Base-by-base conservation (phyloP, 2,113 vertebrate species). In the Apeltes quadracus region DNA sequence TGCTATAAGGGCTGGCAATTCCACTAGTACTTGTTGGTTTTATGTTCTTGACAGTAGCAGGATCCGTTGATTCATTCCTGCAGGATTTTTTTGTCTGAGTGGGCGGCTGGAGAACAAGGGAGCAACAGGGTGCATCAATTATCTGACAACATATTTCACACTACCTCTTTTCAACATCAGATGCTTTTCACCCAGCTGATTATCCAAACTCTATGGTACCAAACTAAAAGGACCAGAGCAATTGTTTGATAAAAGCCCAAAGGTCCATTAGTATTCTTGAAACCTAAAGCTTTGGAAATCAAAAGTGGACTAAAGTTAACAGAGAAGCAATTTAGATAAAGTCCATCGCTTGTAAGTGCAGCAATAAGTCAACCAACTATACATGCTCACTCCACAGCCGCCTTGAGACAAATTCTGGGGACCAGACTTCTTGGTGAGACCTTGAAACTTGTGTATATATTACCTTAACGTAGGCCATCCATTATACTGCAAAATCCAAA, bases 41-140 rank as follows among this genome's bases (percentile, higher is more conserved):
- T 84, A 54, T 80, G 69, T 72, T 82, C 78, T 58, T 78, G 85
- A 89, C 79, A 69, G 83, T 67, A 61, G 72, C 53, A 25, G 61
- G 63, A 74, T 68, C 78, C 58, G 56, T 76, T 83, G 64, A 86
- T 84, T 89, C 79, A 79, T 84, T 85, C 83, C 88, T 75, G 79
- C 72, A 9, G 72, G 84, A 83, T 82, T 73, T 85, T 89, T 87
- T 61, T 69, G 61, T 81, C 75, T 10, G 84, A 84, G 89, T 86
- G 80, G 84, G 89, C 62, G 75, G 72, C 78, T 23, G 57, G 75
- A 78, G 84, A 84, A 88, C 62, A 81, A 88, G 58, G 67, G 70
- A 83, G 71, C 88, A 50, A 79, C 83, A 54, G 84, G 81, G 84
- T 64, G 79, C 84, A 84, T 87, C 85, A 88, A 89, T 89, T 88